Evolutionary conservation across 2,113 vertebrate species (phyloP).

Genomic region (Aldabrachelys gigantea): DNA sequence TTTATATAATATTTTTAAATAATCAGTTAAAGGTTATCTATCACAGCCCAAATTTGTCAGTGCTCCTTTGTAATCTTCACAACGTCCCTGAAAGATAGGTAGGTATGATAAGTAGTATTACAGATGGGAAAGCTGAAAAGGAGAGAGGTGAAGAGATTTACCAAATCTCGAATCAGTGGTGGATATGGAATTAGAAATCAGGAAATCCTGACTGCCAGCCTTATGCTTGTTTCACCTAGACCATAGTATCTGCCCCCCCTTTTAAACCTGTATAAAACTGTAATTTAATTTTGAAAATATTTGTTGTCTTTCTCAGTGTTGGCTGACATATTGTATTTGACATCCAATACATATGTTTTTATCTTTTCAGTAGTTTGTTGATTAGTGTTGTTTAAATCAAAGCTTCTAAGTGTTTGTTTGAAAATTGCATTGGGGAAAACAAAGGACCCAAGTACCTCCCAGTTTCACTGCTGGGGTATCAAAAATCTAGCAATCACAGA

Average conservation of each 20-base stretch:
- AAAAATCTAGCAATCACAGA: background rate
- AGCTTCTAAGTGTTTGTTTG: background rate
- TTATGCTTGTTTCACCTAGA: background rate
- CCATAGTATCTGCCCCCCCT: background rate
- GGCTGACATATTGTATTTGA: background rate
- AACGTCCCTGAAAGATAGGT: background rate
- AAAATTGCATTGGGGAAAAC: background rate
- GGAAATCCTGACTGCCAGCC: background rate
- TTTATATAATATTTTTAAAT: too few species aligned
- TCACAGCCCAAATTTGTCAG: too few species aligned
- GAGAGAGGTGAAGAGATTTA: background rate
- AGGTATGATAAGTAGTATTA: background rate
- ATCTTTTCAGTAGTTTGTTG: background rate
- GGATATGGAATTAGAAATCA: background rate
- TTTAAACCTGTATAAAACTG: too few species aligned
- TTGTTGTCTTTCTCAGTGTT: too few species aligned
- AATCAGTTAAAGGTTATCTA: too few species aligned
- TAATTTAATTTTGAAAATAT: too few species aligned
- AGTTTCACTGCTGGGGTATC: background rate
- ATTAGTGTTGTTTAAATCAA: background rate
- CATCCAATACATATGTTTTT: background rate
- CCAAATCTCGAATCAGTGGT: background rate
- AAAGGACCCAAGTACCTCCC: background rate
- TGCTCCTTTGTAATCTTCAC: too few species aligned
- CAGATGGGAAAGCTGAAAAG: accelerated